Percentiles rank a stretch among this genome's conserved stretches.
Evolutionary conservation across 2,888 invertebrate species (phyloP).

Genomic region (Drosophila ustulata): DNA sequence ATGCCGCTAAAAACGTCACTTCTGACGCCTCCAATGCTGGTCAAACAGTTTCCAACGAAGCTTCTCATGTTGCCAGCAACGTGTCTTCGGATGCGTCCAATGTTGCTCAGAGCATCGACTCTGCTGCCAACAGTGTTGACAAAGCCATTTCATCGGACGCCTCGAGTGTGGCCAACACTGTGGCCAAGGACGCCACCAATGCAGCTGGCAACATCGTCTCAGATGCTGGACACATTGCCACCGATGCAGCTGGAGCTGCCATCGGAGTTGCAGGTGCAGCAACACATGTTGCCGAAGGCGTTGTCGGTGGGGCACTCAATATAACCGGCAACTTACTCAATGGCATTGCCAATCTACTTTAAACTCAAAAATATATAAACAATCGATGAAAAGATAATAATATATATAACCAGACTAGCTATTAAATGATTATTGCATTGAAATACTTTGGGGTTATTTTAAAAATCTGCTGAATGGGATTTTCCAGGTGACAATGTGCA

Average conservation of each 20-base stretch:
- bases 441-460: background rate
- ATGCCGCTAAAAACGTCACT: background rate
- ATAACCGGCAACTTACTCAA: constrained; percentile 11
- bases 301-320: constrained; percentile 22
- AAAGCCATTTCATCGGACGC: background rate
- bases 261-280: constrained; percentile 6
- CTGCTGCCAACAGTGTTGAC: constrained; percentile 4
- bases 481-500: background rate
- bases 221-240: constrained; percentile 15
- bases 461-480: background rate
- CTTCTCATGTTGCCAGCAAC: constrained; percentile 2
- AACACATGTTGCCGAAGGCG: constrained; percentile 22
- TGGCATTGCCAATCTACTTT: constrained; percentile 26
- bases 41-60: background rate
- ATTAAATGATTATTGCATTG: background rate
- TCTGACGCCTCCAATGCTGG: background rate
- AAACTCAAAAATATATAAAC: background rate
- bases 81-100: constrained; percentile 6
- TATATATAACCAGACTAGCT: background rate
- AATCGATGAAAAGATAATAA: background rate
- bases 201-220: background rate
- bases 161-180: constrained; percentile 16
- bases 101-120: constrained; percentile 11
- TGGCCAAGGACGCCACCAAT: constrained; percentile 6
- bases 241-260: constrained; percentile 15